Base-by-base conservation (phyloP, 2,797 vertebrate genomes). In the Sebastes steindachneri region DNA sequence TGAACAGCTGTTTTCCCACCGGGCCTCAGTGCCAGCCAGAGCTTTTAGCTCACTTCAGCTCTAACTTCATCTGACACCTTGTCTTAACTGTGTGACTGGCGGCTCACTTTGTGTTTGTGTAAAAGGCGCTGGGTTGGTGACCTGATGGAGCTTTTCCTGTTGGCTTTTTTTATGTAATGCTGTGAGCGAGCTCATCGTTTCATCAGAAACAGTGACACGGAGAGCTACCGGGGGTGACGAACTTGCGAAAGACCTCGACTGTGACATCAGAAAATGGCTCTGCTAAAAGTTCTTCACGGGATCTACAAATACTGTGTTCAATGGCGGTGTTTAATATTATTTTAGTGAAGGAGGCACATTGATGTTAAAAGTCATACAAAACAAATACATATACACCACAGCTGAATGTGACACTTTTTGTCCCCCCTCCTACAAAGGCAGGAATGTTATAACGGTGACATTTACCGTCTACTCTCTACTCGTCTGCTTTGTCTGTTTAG, bases 11-110 rank as follows among this genome's bases (percentile, higher is more conserved):
- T 81, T 93, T 88, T 80, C 89, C 86, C 82, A 76, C 60, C 77
- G 92, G 92, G 83, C 62, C 89, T 89, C 84, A n/a, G 71, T 79
- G 78, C 45, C 69, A 66, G 86, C 73, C 81, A n/a, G 41, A 88
- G 75, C 83, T 65, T 90, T 93, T 91, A 92, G 51, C 90, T 88
- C 89, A 85, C 75, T 77, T 81, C 85, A 91, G 87, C 70, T 26
- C 86, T 94, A 93, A 94, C 78, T 84, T 89, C 83, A 69, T 77
- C 83, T 92, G 93, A 95, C 78, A 87, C 84, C 88, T 90, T 72
- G 88, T 91, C 94, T 79, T 82, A 92, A 75, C 79, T 82, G 86
- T 37, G 69, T 85, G 85, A 89, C 68, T 90, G 76, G 71, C 53
- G 28, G 87, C 86, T 87, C 87, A 80, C 90, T 76, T 88, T 83